A percentile compares a stretch with the other conserved stretches of the same genome.
Conservation (phyloP, 2,797 vertebrate species). For the Eulemur rubriventer region DNA sequence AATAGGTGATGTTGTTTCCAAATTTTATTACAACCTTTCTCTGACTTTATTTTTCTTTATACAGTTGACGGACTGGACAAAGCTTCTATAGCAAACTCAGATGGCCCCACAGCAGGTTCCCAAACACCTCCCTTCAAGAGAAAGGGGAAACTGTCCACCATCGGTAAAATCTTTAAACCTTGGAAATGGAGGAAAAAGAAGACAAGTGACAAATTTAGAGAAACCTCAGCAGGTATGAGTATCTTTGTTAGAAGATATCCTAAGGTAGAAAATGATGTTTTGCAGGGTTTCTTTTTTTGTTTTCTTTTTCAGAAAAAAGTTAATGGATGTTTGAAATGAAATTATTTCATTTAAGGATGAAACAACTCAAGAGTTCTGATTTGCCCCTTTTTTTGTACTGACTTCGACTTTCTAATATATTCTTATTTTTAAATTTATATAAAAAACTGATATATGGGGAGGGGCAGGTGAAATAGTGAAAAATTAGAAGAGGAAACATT, state of each 20-base stretch:
- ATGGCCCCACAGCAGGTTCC: conserved; percentile 90
- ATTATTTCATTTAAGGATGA: conserved; percentile 8
- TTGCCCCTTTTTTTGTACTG: background rate
- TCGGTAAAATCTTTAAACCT: conserved; percentile 98
- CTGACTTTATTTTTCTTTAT: conserved; percentile 71
- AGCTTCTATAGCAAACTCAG: conserved; percentile 93
- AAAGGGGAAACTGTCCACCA: conserved; percentile 94
- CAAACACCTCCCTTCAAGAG: conserved; percentile 93
- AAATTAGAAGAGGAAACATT: background rate
- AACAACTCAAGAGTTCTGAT: conserved; percentile 2
- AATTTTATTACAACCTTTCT: conserved; percentile 53
- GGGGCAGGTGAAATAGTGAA: background rate
- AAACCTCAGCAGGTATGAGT: conserved; percentile 94
- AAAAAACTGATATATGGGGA: background rate
- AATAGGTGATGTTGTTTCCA: background rate
- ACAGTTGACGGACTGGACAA: conserved; percentile 97
- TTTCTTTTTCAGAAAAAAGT: background rate
- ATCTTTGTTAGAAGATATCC: background rate
- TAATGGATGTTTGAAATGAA: background rate
- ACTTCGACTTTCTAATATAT: background rate
- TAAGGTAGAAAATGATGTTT: background rate
- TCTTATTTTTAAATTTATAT: background rate
- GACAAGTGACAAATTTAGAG: conserved; percentile 97
- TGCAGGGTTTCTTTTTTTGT: background rate
- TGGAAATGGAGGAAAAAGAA: conserved; percentile 99